A percentile compares a stretch with the other conserved stretches of the same genome.
Conservation (phyloP, 2,888 invertebrate species). For the Macaria notata region DNA sequence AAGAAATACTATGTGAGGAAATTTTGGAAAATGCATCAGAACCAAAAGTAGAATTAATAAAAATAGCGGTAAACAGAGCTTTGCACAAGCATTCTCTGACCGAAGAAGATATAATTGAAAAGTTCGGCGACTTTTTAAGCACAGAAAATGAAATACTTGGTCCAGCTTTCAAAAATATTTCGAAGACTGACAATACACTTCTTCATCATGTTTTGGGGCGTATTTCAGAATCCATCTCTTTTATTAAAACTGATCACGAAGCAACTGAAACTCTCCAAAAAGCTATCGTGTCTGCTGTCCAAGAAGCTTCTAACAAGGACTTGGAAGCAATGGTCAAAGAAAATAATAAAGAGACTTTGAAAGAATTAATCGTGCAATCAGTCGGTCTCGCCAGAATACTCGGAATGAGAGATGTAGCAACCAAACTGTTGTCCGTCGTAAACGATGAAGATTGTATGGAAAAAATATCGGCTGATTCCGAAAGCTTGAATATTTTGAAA, state of each 20-base stretch:
- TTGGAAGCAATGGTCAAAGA: constrained; percentile 80
- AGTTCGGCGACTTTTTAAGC: constrained; percentile 84
- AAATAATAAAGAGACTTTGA: constrained; percentile 68
- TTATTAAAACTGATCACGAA: constrained; percentile 84
- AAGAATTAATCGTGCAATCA: constrained; percentile 83
- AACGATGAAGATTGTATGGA: constrained; percentile 81
- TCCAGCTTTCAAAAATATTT: constrained; percentile 85
- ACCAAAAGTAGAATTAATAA: constrained; percentile 84
- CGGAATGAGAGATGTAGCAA: constrained; percentile 84
- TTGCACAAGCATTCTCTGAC: constrained; percentile 72
- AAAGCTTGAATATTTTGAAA: constrained; percentile 85
- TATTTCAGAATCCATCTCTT: constrained; percentile 83
- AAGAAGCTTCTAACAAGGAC: constrained; percentile 83
- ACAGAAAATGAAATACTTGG: constrained; percentile 83
- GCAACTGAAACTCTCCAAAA: constrained; percentile 85
- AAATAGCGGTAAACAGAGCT: constrained; percentile 77
- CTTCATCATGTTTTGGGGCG: constrained; percentile 82
- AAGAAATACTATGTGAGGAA: constrained; percentile 73
- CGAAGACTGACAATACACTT: constrained; percentile 82
- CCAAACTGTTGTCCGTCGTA: constrained; percentile 76
- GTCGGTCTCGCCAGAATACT: constrained; percentile 86
- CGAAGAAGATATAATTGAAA: constrained; percentile 83
- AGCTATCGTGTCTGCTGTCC: constrained; percentile 85
- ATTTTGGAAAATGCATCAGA: constrained; percentile 75
- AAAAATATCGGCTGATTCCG: constrained; percentile 80